Conservation (phyloP, 2,888 invertebrate species). For the Acanthopleura granulata region DNA sequence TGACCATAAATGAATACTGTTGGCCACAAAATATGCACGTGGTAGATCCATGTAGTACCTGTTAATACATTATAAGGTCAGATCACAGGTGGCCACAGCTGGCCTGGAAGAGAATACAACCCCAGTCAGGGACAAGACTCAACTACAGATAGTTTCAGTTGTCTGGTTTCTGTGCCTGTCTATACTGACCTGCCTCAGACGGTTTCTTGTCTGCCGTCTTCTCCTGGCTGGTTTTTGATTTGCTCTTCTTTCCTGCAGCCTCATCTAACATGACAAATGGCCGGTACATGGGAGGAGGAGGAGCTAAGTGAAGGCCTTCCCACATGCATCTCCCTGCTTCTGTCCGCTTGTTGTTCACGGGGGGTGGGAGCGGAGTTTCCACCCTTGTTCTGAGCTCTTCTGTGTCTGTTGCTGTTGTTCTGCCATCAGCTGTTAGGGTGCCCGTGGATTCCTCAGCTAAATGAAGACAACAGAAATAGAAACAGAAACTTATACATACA, state of each 20-base stretch:
- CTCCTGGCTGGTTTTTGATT: not conserved
- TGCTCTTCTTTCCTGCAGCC: conserved; percentile 21
- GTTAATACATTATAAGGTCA: no score
- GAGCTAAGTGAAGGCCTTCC: conserved; percentile 50
- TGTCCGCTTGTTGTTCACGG: conserved; percentile 44
- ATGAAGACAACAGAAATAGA: no score
- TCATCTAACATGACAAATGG: conserved; percentile 59
- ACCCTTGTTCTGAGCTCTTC: conserved; percentile 8
- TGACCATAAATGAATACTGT: no score
- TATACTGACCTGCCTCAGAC: no score
- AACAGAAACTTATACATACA: no score
- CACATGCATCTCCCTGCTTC: conserved; percentile 48
- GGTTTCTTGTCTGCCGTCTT: not conserved
- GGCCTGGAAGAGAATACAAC: no score
- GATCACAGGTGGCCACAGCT: no score
- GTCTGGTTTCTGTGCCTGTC: no score
- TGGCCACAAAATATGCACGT: no score
- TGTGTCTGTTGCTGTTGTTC: not conserved
- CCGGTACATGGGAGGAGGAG: conserved; percentile 60
- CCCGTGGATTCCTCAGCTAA: not conserved
- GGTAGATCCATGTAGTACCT: no score
- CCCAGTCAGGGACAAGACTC: no score
- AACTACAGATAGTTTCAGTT: no score
- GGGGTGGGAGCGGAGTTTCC: conserved; percentile 45
- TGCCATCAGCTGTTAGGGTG: not conserved